These are phyloP conservation scores for Meta bourneti DNA, from an alignment of 2,888 invertebrate genomes.

Conservation along the genomic window DNA sequence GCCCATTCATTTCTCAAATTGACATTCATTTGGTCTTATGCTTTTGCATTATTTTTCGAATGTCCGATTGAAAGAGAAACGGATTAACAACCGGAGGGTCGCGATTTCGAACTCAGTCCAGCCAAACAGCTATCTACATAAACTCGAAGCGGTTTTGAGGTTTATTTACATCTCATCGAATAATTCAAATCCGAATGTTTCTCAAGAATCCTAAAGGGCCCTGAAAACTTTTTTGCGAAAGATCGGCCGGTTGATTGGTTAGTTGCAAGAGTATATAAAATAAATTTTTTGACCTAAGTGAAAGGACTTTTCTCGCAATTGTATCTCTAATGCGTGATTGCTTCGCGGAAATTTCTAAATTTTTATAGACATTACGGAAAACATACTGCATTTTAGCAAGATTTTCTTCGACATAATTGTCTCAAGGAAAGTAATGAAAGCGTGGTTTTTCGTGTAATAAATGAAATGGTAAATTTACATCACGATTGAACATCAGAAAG, in stretches of 20 bases:
- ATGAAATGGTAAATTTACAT: conserved; percentile 16
- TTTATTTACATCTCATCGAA: neutral
- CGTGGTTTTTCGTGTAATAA: neutral
- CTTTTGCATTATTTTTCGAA: no score
- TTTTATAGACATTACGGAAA: conserved; percentile 10
- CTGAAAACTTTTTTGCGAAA: neutral
- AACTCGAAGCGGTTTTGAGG: neutral
- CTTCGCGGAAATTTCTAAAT: conserved; percentile 10
- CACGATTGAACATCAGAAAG: neutral
- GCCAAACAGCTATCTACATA: neutral
- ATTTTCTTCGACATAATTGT: conserved; percentile 22
- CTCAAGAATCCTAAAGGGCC: neutral
- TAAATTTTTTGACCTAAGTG: conserved; percentile 18
- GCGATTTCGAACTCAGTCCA: neutral
- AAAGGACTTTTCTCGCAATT: conserved; percentile 8
- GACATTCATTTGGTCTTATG: no score
- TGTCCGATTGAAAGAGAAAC: no score
- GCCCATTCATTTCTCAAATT: no score
- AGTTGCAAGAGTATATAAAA: neutral
- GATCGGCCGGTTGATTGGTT: neutral
- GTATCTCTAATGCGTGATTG: neutral
- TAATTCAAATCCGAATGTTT: conserved; percentile 3
- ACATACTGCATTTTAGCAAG: conserved; percentile 22
- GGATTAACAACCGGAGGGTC: neutral
- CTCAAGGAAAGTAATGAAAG: conserved; percentile 6